phyloP scores from a whole-genome alignment of 1,140 invertebrate genomes.

The Aphelinus certus region DNA sequence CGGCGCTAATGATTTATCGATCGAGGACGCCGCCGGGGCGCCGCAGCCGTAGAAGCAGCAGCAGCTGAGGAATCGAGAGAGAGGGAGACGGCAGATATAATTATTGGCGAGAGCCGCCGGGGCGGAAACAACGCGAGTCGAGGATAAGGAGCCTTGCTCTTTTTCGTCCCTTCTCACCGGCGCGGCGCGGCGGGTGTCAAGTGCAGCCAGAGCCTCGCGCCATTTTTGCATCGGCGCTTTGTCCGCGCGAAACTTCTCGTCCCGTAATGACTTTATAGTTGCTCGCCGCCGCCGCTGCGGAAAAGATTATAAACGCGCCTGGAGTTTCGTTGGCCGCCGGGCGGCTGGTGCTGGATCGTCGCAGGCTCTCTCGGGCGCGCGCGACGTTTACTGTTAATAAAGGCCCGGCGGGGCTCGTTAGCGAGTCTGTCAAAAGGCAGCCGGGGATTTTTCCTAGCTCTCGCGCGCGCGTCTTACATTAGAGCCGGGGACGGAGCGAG shows the following conservation, averaged over 20 bases:
- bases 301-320: too few relatives aligned
- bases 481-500: neutral
- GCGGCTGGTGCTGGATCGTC: too few relatives aligned
- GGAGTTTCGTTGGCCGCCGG: too few relatives aligned
- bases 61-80: neutral
- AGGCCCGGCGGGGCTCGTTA: neutral
- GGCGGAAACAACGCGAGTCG: too few relatives aligned
- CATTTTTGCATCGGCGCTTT: neutral
- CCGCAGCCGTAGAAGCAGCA: neutral
- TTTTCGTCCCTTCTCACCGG: neutral
- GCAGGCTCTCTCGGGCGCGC: neutral
- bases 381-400: slow-evolving; percentile 19
- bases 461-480: neutral
- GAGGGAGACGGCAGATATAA: neutral
- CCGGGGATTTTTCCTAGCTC: slow-evolving; percentile 1
- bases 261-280: too few relatives aligned
- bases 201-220: slow-evolving; percentile 15
- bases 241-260: too few relatives aligned
- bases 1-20: slow-evolving; percentile 39
- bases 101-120: neutral
- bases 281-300: too few relatives aligned
- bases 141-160: too few relatives aligned
- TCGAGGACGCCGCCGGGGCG: neutral
- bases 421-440: neutral
- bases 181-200: slow-evolving; percentile 7